Conservation (phyloP, 2,113 vertebrate species). For the Sula dactylatra region DNA sequence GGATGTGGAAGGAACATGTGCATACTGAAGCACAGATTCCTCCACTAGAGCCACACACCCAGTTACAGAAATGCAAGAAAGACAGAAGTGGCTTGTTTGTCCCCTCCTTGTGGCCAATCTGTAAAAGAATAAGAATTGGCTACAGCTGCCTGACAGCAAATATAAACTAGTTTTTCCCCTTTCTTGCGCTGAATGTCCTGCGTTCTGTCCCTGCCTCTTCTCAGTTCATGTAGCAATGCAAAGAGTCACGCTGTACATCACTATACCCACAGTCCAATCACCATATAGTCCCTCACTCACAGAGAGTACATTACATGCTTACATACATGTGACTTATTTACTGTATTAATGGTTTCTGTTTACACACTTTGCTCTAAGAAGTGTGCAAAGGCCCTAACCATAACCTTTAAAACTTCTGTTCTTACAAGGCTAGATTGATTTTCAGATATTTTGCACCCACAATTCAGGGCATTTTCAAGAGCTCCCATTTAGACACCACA, state of each 20-base stretch:
- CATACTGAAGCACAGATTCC: background rate
- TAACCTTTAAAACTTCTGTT: background rate
- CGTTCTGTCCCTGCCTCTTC: background rate
- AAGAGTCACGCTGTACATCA: accelerated
- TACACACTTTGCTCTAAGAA: background rate
- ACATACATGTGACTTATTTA: too few relatives aligned
- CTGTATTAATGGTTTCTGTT: background rate
- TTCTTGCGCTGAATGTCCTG: background rate
- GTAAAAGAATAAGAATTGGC: background rate
- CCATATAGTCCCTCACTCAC: background rate
- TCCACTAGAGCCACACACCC: background rate
- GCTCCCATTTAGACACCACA: background rate
- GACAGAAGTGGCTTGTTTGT: background rate
- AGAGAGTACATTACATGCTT: background rate
- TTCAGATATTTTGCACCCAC: background rate
- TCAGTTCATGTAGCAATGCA: accelerated
- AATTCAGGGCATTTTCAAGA: background rate
- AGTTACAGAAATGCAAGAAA: background rate
- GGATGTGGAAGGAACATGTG: background rate
- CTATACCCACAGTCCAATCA: background rate
- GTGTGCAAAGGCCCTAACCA: background rate
- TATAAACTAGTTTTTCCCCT: background rate
- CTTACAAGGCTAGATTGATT: background rate
- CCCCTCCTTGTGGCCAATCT: background rate
- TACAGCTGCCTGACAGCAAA: background rate